phyloP scores from a whole-genome alignment of 2,888 invertebrate species.

The Orthosia cruda region DNA sequence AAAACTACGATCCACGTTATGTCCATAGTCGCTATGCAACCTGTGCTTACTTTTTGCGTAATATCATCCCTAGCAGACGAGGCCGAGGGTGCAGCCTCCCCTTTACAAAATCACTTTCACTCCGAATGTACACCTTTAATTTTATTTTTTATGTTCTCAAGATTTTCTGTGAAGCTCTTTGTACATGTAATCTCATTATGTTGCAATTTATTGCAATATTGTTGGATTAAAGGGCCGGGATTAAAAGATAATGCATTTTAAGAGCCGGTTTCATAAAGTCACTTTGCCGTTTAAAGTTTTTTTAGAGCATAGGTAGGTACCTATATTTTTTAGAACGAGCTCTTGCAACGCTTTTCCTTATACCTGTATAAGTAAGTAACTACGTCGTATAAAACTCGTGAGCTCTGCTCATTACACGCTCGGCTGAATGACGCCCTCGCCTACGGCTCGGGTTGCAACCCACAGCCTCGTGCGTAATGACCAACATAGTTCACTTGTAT shows the following conservation, averaged over 20 bases:
- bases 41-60: slow-evolving; percentile 82
- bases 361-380: too few relatives aligned
- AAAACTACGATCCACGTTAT: slow-evolving; percentile 43
- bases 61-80: slow-evolving; percentile 86
- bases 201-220: slow-evolving; percentile 38
- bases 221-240: neutral
- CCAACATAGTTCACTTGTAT: too few relatives aligned
- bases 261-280: neutral
- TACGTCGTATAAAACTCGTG: too few relatives aligned
- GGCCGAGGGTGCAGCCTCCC: slow-evolving; percentile 85
- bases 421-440: too few relatives aligned
- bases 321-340: too few relatives aligned
- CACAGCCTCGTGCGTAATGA: too few relatives aligned
- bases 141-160: slow-evolving; percentile 62
- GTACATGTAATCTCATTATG: slow-evolving; percentile 38
- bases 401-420: too few relatives aligned
- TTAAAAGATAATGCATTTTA: neutral
- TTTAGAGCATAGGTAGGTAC: too few relatives aligned
- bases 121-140: slow-evolving; percentile 82
- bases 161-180: slow-evolving; percentile 50
- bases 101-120: slow-evolving; percentile 87
- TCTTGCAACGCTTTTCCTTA: too few relatives aligned
- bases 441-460: too few relatives aligned
- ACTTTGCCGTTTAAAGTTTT: too few relatives aligned
- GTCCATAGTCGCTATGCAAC: slow-evolving; percentile 49